Conservation (phyloP, 2,888 invertebrate genomes). For the Holacanthella duospinosa region DNA sequence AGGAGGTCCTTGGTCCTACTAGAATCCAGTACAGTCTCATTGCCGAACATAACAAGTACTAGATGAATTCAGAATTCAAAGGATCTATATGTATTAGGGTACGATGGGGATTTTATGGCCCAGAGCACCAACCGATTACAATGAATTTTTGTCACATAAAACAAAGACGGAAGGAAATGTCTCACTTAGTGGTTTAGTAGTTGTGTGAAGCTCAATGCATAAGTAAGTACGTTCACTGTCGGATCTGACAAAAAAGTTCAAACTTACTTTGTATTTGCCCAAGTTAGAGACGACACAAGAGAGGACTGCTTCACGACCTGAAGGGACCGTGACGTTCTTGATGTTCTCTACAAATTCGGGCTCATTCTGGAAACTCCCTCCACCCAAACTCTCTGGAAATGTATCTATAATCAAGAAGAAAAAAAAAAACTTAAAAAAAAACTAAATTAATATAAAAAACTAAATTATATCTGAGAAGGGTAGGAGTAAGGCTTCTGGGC, state of each 20-base stretch:
- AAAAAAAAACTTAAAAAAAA: background rate
- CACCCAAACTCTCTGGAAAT: conserved; percentile 24
- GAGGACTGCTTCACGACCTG: conserved; percentile 61
- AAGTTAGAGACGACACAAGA: conserved; percentile 62
- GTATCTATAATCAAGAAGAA: conserved; percentile 23
- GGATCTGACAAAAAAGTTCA: background rate
- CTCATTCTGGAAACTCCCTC: conserved; percentile 42
- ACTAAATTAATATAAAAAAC: background rate
- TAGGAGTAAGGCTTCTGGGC: background rate
- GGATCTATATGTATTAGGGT: background rate
- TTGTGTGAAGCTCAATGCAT: background rate
- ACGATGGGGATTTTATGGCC: conserved; percentile 35
- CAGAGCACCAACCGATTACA: conserved; percentile 37
- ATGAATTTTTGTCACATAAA: conserved; percentile 38
- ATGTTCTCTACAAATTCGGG: conserved; percentile 61
- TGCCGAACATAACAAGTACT: background rate
- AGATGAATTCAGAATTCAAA: background rate
- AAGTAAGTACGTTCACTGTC: background rate
- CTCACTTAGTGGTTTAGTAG: conserved; percentile 16
- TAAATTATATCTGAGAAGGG: too few species aligned
- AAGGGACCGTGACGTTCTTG: conserved; percentile 61
- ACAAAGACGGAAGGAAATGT: conserved; percentile 22
- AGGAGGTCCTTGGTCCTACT: too few species aligned
- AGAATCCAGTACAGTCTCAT: background rate
- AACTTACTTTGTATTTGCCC: conserved; percentile 60